Percentiles rank a stretch among this genome's conserved stretches.
phyloP scores from a whole-genome alignment of 2,797 vertebrate species.

The Leucoraja ocellata region DNA sequence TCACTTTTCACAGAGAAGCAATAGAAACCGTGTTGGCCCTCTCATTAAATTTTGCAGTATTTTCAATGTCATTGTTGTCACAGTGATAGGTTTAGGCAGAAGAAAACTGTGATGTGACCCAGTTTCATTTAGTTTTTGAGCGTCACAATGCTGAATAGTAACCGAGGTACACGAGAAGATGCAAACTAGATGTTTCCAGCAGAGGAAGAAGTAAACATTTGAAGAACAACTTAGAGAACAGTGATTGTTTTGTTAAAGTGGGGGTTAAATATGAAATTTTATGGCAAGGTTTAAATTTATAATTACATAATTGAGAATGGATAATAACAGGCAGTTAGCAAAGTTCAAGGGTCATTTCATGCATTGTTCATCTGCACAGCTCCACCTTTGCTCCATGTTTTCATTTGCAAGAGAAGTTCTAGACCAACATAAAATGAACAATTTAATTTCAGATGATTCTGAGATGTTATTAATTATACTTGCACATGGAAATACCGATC shows the following conservation, averaged over 20 bases:
- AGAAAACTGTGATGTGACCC: not conserved
- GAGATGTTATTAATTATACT: not conserved
- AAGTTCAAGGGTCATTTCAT: not conserved
- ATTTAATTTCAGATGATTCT: not conserved
- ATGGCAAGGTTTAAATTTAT: not conserved
- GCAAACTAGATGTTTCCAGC: not conserved
- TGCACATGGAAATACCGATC: not conserved
- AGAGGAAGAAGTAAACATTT: not conserved
- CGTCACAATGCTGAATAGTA: too few relatives aligned
- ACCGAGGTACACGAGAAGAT: not conserved
- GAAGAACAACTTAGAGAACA: not conserved
- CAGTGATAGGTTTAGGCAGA: not conserved
- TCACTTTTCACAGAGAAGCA: not conserved
- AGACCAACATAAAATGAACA: too few relatives aligned
- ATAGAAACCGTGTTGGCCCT: not conserved
- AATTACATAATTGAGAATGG: not conserved
- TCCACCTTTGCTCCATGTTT: too few relatives aligned
- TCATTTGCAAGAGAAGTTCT: too few relatives aligned
- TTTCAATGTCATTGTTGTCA: not conserved
- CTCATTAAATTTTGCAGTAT: not conserved
- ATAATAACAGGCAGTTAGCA: not conserved
- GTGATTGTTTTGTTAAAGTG: not conserved
- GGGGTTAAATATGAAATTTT: not conserved
- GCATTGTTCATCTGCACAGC: too few relatives aligned
- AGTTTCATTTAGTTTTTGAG: not conserved